Evolutionary conservation across 2,797 vertebrate species (phyloP).

Genomic region (Paguma larvata): DNA sequence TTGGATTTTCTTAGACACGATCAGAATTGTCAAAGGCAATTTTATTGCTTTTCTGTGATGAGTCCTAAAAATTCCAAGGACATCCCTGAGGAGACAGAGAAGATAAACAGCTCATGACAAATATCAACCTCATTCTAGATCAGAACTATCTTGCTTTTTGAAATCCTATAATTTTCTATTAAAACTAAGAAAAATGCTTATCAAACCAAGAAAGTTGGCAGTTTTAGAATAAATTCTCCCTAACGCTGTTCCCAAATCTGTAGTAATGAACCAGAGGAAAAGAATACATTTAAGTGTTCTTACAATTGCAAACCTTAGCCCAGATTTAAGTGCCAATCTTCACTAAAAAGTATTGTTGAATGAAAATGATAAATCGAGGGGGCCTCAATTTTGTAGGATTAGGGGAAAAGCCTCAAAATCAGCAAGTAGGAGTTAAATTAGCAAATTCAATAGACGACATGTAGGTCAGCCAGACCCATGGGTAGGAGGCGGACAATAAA

Average conservation of each 20-base stretch:
- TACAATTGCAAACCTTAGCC: not conserved
- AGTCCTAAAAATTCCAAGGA: conserved; percentile 36
- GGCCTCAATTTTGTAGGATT: not conserved
- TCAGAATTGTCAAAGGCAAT: conserved; percentile 67
- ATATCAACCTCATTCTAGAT: conserved; percentile 29
- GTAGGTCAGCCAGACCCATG: not conserved
- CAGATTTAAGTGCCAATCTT: conserved; percentile 28
- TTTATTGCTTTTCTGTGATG: conserved; percentile 48
- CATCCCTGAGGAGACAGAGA: not conserved
- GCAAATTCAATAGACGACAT: not conserved
- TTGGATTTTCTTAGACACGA: conserved; percentile 53
- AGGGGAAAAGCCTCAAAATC: not conserved
- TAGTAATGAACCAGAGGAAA: conserved; percentile 32
- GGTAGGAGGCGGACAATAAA: not conserved
- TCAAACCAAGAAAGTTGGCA: not conserved
- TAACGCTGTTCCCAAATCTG: conserved; percentile 6
- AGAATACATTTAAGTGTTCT: not conserved
- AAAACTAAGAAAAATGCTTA: conserved; percentile 55
- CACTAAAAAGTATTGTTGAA: not conserved
- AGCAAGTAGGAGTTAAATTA: not conserved
- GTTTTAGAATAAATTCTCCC: conserved; percentile 50
- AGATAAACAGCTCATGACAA: conserved; percentile 23
- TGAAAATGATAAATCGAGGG: conserved; percentile 21
- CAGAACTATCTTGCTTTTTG: conserved; percentile 32
- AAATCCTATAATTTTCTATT: conserved; percentile 26